Conservation (phyloP, 2,113 vertebrate genomes). For the Gila orcuttii region DNA sequence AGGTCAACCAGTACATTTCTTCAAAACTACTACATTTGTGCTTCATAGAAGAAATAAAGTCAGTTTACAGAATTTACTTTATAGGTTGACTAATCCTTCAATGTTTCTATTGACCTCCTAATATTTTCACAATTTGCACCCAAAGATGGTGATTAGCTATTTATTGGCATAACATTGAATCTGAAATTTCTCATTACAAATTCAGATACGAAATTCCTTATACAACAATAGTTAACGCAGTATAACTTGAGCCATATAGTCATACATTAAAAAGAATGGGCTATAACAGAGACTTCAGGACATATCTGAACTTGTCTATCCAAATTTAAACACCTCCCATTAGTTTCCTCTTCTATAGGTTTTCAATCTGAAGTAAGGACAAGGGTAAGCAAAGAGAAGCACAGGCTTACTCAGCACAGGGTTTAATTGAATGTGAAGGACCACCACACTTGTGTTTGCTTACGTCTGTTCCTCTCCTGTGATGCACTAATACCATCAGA, state of each 20-base stretch:
- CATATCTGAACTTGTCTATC: not conserved
- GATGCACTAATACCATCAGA: conserved; percentile 62
- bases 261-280: not conserved
- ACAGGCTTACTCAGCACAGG: conserved; percentile 59
- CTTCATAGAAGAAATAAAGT: not conserved
- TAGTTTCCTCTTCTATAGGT: not conserved
- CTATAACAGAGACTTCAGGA: not conserved
- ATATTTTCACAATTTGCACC: not conserved
- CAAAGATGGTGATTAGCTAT: no score
- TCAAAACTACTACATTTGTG: not conserved
- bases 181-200: not conserved
- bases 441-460: conserved; percentile 63
- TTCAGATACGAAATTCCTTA: not conserved
- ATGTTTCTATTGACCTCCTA: not conserved
- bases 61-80: no score
- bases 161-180: not conserved
- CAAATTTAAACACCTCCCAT: not conserved
- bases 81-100: no score
- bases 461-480: conserved; percentile 52
- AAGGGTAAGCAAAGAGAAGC: conserved; percentile 44
- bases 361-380: not conserved
- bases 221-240: not conserved
- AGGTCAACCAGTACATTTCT: not conserved
- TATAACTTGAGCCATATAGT: not conserved
- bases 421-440: conserved; percentile 68